Conservation (phyloP, 2,113 vertebrate species). For the Carassius auratus region DNA sequence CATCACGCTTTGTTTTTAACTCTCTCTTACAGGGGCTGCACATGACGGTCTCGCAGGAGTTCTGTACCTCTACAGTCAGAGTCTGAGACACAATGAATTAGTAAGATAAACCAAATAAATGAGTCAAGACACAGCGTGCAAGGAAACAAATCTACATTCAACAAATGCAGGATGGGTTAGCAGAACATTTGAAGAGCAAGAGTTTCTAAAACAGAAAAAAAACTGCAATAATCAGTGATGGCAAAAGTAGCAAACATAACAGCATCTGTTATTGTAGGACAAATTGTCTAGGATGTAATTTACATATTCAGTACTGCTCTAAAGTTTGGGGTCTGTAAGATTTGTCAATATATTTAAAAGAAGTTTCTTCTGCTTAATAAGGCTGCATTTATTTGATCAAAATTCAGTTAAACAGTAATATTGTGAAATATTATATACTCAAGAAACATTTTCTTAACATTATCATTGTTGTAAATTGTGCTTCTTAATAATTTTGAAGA, state of each 20-base stretch:
- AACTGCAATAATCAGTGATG: background rate
- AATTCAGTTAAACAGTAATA: background rate
- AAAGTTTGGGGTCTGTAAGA: background rate
- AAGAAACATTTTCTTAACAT: background rate
- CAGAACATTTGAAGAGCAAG: background rate
- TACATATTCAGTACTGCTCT: background rate
- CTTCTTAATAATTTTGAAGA: background rate
- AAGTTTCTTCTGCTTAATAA: background rate
- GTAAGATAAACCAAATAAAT: slow-evolving; percentile 1
- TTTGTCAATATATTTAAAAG: background rate
- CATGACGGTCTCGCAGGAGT: slow-evolving; percentile 57
- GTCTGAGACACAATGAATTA: background rate
- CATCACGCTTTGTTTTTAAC: slow-evolving; percentile 80
- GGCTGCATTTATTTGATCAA: background rate
- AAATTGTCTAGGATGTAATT: background rate
- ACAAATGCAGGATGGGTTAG: background rate
- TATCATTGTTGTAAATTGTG: background rate
- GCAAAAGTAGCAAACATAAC: background rate
- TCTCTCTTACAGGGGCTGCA: slow-evolving; percentile 66
- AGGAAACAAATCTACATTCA: background rate
- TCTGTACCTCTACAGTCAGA: slow-evolving; percentile 19
- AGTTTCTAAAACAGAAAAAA: too few species aligned
- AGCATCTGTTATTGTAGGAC: background rate
- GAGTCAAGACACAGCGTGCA: background rate
- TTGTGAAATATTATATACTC: background rate